These are phyloP conservation scores for Charanyca ferruginea DNA, from an alignment of 2,888 invertebrate genomes.

Conservation along the genomic window DNA sequence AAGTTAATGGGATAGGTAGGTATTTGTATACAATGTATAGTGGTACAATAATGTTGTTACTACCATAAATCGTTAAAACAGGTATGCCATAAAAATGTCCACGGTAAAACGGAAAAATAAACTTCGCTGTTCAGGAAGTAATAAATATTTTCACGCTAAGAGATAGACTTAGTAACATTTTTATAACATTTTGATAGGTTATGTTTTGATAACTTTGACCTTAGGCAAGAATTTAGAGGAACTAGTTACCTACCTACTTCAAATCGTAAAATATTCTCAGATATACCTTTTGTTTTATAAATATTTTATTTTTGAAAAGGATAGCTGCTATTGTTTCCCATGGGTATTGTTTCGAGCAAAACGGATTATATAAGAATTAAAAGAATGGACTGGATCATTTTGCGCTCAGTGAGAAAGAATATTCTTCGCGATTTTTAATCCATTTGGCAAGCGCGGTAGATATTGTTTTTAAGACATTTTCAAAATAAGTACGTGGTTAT, in stretches of 20 bases:
- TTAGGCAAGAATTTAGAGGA: background rate
- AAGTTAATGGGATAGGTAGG: background rate
- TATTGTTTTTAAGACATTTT: background rate
- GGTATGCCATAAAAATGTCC: constrained; percentile 58
- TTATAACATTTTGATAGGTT: constrained; percentile 28
- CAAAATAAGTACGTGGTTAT: background rate
- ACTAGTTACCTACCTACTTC: too few relatives aligned
- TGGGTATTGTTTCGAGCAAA: constrained; percentile 4
- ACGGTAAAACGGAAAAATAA: constrained; percentile 57
- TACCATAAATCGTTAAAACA: constrained; percentile 55
- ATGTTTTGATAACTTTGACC: constrained; percentile 6
- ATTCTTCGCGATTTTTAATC: constrained; percentile 13
- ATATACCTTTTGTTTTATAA: too few relatives aligned
- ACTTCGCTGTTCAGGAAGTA: constrained; percentile 49
- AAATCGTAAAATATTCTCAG: too few relatives aligned
- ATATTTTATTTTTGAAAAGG: background rate
- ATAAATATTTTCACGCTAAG: constrained; percentile 57
- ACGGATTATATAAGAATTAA: constrained; percentile 12
- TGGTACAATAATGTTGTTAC: constrained; percentile 20
- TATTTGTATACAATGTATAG: constrained; percentile 22
- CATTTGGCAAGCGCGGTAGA: background rate
- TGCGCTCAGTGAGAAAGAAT: background rate
- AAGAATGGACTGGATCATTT: background rate
- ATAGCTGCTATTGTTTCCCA: constrained; percentile 2
- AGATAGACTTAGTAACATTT: constrained; percentile 47